Evolutionary conservation across 2,888 invertebrate genomes (phyloP), one percentile per base, ranked within the genome.

Genomic region (Drosophila anceps): DNA sequence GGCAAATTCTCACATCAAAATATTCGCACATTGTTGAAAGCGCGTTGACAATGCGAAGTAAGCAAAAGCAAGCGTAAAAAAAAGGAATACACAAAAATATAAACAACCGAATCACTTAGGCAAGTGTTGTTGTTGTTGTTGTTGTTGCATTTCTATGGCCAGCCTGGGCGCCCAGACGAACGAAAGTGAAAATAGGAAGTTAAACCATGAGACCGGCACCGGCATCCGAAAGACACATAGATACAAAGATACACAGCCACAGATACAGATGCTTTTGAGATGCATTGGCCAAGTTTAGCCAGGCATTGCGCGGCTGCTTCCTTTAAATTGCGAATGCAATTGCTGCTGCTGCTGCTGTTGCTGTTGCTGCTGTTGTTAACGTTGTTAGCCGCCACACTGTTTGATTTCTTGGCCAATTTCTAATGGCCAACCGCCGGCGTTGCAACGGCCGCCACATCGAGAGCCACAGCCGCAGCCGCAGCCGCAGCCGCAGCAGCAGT

Each of bases 161-260:
- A 67, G 74, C 75, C 77, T 67, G 60, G 77, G 83, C 76, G 79
- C 90, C 27, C 84, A 88, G 84, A 84, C 90, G 82, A 79, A 88
- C 69, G 84, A 90, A 91, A 89, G 89, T 89, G 89, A 91, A 89
- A 89, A 89, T 89, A 89, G 89, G 89, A 89, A 89, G 89, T 89
- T 75, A 72, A 79, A 67, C 81, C 88, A 88, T 88, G 85, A 66
- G 88, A 88, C 76, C 81, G 82, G 73, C 83, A 81, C 81, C 73
- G 71, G 76, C 72, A 71, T 67, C 76, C 68, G 59, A 68, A 53
- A 65, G 48, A 70, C 29, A 7, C 18, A 27, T 44, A 67, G 29
- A 59, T 57, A 50, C 61, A 60, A 8, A 33, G 51, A 53, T 24
- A 35, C 50, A 50, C 20, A 62, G 43, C 62, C 53, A 57, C 71